Evolutionary conservation across 2,797 vertebrate species (phyloP).

Genomic region (Cuniculus paca): DNA sequence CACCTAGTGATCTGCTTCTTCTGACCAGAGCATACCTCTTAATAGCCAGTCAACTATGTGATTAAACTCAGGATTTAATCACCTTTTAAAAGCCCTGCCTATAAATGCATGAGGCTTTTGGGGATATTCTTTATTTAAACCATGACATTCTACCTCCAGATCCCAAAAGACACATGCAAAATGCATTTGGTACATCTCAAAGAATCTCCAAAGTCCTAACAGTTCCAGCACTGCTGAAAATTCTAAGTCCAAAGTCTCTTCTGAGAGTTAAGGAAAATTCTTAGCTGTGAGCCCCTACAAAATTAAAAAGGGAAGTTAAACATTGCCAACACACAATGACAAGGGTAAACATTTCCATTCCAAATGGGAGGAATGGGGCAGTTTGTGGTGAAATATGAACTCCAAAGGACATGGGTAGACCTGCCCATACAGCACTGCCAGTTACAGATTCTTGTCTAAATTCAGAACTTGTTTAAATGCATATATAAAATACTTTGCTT

Average conservation of each 20-base stretch:
- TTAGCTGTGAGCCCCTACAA: background rate
- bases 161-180: background rate
- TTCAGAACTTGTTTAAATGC: background rate
- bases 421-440: background rate
- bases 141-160: background rate
- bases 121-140: background rate
- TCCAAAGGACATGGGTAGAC: background rate
- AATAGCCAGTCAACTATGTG: background rate
- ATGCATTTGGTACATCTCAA: background rate
- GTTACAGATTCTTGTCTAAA: background rate
- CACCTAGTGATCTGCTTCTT: background rate
- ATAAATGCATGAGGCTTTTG: background rate
- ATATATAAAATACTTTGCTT: background rate
- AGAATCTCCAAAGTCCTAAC: background rate
- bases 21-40: background rate
- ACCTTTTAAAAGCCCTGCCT: background rate
- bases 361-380: background rate
- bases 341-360: background rate
- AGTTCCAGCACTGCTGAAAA: background rate
- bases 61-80: background rate
- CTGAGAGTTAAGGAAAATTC: background rate
- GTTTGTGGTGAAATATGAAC: background rate
- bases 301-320: background rate
- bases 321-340: background rate
- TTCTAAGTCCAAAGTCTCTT: background rate